These are phyloP conservation scores for Turdus rufiventris DNA, from an alignment of 2,113 vertebrate species.

Conservation along the genomic window DNA sequence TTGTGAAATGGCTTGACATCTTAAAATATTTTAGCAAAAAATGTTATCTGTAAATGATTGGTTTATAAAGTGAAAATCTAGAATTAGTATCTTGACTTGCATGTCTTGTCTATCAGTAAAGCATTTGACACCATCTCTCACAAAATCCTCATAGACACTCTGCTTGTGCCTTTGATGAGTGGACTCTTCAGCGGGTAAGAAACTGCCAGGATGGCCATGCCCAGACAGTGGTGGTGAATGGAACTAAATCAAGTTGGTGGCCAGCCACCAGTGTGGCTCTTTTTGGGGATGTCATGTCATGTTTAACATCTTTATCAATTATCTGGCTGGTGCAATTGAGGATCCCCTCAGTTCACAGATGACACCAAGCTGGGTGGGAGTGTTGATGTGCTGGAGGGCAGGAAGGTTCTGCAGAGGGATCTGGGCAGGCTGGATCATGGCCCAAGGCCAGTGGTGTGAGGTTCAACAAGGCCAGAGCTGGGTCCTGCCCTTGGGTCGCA, in stretches of 20 bases:
- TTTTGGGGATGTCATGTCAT: background rate
- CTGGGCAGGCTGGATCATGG: background rate
- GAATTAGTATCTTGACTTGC: background rate
- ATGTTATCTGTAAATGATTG: background rate
- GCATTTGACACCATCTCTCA: background rate
- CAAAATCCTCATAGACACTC: background rate
- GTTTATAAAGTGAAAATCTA: background rate
- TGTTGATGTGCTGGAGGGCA: background rate
- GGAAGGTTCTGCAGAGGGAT: background rate
- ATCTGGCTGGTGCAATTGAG: no score
- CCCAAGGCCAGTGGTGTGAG: background rate
- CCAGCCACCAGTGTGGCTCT: background rate
- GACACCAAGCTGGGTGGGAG: fast-evolving
- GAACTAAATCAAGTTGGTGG: background rate
- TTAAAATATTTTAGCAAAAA: background rate
- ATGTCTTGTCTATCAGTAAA: background rate
- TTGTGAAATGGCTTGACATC: background rate
- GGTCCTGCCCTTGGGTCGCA: background rate
- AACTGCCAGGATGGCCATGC: fast-evolving
- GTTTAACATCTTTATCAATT: background rate
- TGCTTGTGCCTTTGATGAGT: no score
- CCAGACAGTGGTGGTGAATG: background rate
- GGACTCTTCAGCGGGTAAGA: fast-evolving
- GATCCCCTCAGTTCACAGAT: fast-evolving
- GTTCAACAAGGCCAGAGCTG: background rate